Base-by-base conservation (phyloP, 2,113 vertebrate genomes). In the Pyxicephalus adspersus region DNA sequence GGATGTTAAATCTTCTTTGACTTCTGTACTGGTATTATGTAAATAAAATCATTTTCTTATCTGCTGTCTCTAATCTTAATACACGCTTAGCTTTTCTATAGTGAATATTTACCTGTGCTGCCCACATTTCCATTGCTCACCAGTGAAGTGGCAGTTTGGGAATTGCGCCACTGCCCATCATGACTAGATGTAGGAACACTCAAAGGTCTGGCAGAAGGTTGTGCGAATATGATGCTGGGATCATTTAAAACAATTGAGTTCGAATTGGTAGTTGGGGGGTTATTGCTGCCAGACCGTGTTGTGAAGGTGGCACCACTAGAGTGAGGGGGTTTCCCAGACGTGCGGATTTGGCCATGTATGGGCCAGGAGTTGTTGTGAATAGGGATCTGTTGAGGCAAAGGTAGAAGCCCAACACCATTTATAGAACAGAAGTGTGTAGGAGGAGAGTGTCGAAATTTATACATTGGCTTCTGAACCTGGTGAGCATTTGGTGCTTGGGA, bases 181-280 rank as follows among this genome's bases (percentile, higher is more conserved):
- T 93, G 94, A 83, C 91, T 92, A 61, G 92, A 91, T 84, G 94
- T 92, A 58, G 90, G 92, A 58, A 95, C 86, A 84, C 93, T 92
- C 88, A 95, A 89, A 60, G 93, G 92, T 86, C 95, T 94, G 86
- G 92, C 95, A 77, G 96, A 94, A 82, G 96, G 98, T 90, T 98
- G 97, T 86, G 97, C 97, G 80, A 98, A 99, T 89, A 99, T 99
- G 91, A 99, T 99, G 92, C 97, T 98, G 86, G 97, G 98, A 91
- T 98, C 98, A 28, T 98, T 99, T 85, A 99, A 91, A 91, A 94
- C 95, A 90, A 98, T 91, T 85, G 90, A 92, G 89, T 87, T 90
- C 81, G 91, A 89, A 88, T 86, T 93, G 82, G 90, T 90, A 67
- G 89, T 86, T n/a, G 89, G 60, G 67, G 60, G 7, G 80, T 86